These are phyloP conservation scores for Drosophila eugracilis DNA, from an alignment of 1,140 invertebrate genomes.

Conservation along the genomic window DNA sequence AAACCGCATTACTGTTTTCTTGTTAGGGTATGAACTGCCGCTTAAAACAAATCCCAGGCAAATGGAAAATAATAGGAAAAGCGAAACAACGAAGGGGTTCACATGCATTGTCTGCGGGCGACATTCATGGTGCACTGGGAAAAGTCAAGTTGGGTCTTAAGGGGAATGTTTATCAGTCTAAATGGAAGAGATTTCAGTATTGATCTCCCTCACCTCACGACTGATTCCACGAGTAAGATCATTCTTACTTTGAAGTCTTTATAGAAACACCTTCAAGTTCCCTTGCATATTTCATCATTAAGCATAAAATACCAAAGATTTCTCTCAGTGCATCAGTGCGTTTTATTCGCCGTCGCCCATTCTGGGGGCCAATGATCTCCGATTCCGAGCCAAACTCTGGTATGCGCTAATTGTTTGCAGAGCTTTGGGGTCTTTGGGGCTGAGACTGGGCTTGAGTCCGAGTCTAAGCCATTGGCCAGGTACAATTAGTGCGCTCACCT, in stretches of 20 bases:
- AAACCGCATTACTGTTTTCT: constrained; percentile 28
- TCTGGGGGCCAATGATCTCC: constrained; percentile 50
- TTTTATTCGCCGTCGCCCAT: constrained; percentile 26
- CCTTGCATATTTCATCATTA: too few species aligned
- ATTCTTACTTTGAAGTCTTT: too few species aligned
- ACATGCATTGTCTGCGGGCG: constrained; percentile 54
- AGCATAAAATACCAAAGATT: neutral
- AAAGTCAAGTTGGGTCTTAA: neutral
- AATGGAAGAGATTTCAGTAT: too few species aligned
- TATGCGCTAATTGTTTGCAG: constrained; percentile 72
- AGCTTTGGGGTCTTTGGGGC: constrained; percentile 20
- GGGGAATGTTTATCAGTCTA: too few species aligned
- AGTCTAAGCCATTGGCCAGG: constrained; percentile 44
- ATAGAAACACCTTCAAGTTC: too few species aligned
- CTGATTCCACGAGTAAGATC: too few species aligned
- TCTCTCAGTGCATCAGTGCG: constrained; percentile 16
- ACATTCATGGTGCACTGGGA: constrained; percentile 7
- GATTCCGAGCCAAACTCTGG: constrained; percentile 29
- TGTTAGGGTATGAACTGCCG: constrained; percentile 27
- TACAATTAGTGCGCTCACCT: constrained; percentile 57
- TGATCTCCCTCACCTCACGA: too few species aligned
- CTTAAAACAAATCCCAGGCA: constrained; percentile 9
- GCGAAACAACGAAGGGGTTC: constrained; percentile 33
- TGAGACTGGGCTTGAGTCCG: too few species aligned
- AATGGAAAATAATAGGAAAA: constrained; percentile 12